Conservation (phyloP, 2,113 vertebrate genomes). For the Siniperca knerii region DNA sequence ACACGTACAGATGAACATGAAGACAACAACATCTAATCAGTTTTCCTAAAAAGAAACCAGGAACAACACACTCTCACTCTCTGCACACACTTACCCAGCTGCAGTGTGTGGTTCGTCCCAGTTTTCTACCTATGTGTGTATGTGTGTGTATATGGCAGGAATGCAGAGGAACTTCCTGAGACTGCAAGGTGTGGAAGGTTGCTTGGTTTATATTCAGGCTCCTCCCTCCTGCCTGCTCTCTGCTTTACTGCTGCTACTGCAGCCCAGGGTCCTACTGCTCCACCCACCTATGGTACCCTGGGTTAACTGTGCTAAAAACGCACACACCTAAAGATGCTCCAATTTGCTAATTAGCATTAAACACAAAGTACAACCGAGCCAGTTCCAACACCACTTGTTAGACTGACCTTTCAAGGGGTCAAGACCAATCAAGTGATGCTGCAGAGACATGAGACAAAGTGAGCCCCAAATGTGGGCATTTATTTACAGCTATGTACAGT, state of each 20-base stretch:
- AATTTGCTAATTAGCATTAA: too few species aligned
- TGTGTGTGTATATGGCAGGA: constrained; percentile 57
- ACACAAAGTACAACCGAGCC: too few species aligned
- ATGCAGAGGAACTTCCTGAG: constrained; percentile 78
- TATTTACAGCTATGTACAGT: too few species aligned
- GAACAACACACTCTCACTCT: not conserved
- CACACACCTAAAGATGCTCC: not conserved
- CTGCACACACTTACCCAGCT: constrained; percentile 59
- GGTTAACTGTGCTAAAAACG: not conserved
- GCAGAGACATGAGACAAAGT: too few species aligned
- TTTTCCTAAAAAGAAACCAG: constrained; percentile 19
- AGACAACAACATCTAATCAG: constrained; percentile 22
- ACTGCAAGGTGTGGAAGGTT: constrained; percentile 80
- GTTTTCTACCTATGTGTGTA: constrained; percentile 26
- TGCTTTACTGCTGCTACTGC: constrained; percentile 25
- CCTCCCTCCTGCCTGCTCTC: constrained; percentile 60
- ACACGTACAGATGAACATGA: constrained; percentile 13
- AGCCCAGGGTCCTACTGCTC: constrained; percentile 82
- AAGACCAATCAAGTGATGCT: too few species aligned
- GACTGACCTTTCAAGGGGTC: too few species aligned
- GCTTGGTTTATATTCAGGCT: constrained; percentile 67
- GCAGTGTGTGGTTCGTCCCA: constrained; percentile 25
- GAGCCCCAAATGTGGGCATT: too few species aligned
- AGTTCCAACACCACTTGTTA: too few species aligned
- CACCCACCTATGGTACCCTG: not conserved